These are phyloP conservation scores for Benthosema pterotum DNA, from an alignment of 2,797 vertebrate species.

Conservation along the genomic window DNA sequence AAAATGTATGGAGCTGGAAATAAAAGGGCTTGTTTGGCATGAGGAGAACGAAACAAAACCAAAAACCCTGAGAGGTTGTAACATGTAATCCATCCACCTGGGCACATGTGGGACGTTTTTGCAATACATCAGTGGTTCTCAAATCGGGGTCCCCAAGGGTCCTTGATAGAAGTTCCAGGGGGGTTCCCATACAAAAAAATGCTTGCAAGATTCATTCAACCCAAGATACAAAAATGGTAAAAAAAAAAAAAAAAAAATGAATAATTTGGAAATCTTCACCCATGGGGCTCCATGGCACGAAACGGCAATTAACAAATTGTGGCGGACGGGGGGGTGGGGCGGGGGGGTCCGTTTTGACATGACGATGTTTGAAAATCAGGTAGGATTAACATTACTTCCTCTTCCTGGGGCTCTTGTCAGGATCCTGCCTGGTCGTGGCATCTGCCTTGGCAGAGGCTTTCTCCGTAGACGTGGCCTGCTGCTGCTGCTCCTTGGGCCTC, in stretches of 20 bases:
- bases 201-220: too few species aligned
- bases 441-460: conserved; percentile 31
- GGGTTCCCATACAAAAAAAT: too few species aligned
- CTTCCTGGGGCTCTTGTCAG: conserved; percentile 54
- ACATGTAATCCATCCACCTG: not conserved
- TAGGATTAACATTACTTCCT: conserved; percentile 35
- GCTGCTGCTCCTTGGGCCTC: conserved; percentile 30
- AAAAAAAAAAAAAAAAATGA: not conserved
- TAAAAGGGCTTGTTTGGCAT: conserved; percentile 5
- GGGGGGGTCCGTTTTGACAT: too few species aligned
- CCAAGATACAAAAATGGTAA: not conserved
- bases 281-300: not conserved
- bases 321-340: too few species aligned
- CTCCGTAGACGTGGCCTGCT: not conserved
- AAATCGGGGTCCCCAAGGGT: not conserved
- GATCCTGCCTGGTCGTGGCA: conserved; percentile 47
- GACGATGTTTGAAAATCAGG: too few species aligned
- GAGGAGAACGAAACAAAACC: not conserved
- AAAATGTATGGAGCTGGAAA: not conserved
- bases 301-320: not conserved
- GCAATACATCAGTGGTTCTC: not conserved
- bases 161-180: too few species aligned
- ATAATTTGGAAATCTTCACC: not conserved
- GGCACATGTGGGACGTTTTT: not conserved
- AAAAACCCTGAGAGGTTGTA: conserved; percentile 15